Evolutionary conservation across 2,113 vertebrate species (phyloP), one percentile per base, ranked within the genome.

Genomic region (Hiodon tergisus): DNA sequence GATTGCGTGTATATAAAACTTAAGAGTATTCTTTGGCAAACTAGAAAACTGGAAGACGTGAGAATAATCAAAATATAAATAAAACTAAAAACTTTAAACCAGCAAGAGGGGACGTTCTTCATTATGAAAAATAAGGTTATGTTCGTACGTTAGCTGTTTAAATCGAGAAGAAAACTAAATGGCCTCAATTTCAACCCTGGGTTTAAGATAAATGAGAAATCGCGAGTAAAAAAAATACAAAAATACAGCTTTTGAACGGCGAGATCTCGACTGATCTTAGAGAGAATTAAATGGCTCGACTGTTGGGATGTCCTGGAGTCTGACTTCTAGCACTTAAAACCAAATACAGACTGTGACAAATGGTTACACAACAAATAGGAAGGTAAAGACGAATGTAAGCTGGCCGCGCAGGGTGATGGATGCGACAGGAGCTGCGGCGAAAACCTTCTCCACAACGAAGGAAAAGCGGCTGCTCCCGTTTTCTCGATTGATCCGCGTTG

Each of bases 161-260:
- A 67, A 11, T 67, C 16, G 13, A 31, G 48, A 50, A n/a, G 68
- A 67, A 47, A 46, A 48, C 54, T 57, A n/a, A 75, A 57, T 58
- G 13, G 65, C n/a, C 31, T 48, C 9, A 17, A 5, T 67, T 17
- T 67, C 47, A 46, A 16, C 10, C 46, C 55, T 75, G 66, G 46
- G 14, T 68, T 58, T 55, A 73, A 14, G 50, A 46, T 5, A 69
- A 61, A n/a, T 69, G 59, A 60, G 66, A 75, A 59, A 51, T 55
- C 73, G 11, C 11, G 16, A 75, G 48, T 16, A 17, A 47, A 47
- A 73, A 66, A 8, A 13, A 73, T 65, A 73, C 61, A 65, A 73
- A 17, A 31, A 65, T 48, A 73, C 51, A 17, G 60, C 17, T 61
- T 8, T 73, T 54, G 11, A 62, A 55, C 51, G 46, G 6, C 52